phyloP scores from a whole-genome alignment of 2,888 invertebrate species.

The Ecliptopera silaceata region DNA sequence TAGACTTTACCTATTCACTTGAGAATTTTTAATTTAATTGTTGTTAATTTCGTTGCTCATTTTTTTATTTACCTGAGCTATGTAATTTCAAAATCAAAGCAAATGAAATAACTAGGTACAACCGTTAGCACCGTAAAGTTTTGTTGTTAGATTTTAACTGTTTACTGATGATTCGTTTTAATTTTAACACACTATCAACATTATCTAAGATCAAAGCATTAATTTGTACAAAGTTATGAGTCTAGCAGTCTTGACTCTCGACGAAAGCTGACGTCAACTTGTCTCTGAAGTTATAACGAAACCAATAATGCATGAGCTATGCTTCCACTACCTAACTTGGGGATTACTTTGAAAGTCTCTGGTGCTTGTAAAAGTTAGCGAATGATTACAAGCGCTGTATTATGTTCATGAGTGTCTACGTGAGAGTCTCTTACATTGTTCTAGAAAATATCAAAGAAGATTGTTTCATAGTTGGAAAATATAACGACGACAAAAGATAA shows the following conservation, averaged over 20 bases:
- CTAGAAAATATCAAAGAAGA: not conserved
- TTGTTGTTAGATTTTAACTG: not conserved
- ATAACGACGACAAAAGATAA: not conserved
- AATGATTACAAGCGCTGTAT: constrained; percentile 15
- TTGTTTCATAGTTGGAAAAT: not conserved
- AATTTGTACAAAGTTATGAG: constrained; percentile 14
- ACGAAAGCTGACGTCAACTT: constrained; percentile 10
- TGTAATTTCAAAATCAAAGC: not conserved
- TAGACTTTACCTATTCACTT: not conserved
- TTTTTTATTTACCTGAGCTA: not conserved
- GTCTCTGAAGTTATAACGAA: constrained; percentile 25
- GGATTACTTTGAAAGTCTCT: constrained; percentile 24
- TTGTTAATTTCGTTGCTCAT: not conserved
- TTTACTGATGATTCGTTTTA: not conserved
- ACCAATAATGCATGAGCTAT: constrained; percentile 27
- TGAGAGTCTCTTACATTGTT: constrained; percentile 6
- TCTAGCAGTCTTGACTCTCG: constrained; percentile 1
- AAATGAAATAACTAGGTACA: not conserved
- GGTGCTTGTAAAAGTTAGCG: constrained; percentile 26
- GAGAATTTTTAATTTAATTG: not conserved
- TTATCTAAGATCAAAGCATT: constrained; percentile 15
- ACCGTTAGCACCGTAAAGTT: not conserved
- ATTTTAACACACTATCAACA: constrained; percentile 4
- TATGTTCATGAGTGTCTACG: constrained; percentile 4
- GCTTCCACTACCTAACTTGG: constrained; percentile 19